phyloP scores from a whole-genome alignment of 2,888 invertebrate genomes.

The Caenorhabditis angaria region DNA sequence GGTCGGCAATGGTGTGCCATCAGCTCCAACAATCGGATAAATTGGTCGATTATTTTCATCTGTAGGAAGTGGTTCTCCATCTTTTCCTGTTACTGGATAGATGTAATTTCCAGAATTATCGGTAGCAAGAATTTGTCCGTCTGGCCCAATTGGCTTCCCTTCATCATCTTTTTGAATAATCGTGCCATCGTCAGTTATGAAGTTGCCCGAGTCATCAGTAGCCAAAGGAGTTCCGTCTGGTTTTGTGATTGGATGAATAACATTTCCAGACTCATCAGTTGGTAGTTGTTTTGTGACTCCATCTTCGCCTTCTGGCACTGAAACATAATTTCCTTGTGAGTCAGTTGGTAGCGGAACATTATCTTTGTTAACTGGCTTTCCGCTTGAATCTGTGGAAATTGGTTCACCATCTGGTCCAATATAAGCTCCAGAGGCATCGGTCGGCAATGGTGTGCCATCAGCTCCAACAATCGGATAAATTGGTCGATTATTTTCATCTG shows the following conservation, averaged over 20 bases:
- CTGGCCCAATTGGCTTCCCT: slow-evolving; percentile 39
- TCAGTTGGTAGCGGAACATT: slow-evolving; percentile 39
- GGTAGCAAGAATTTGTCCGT: slow-evolving; percentile 29
- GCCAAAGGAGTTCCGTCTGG: slow-evolving; percentile 28
- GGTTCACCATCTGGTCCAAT: slow-evolving; percentile 36
- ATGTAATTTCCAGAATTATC: slow-evolving; percentile 47
- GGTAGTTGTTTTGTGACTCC: slow-evolving; percentile 19
- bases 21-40: slow-evolving; percentile 18
- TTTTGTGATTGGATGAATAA: slow-evolving; percentile 24
- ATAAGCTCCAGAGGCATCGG: slow-evolving; percentile 27
- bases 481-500: slow-evolving; percentile 35
- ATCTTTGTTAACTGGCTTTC: slow-evolving; percentile 30
- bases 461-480: slow-evolving; percentile 29
- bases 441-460: slow-evolving; percentile 25
- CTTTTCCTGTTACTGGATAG: slow-evolving; percentile 44
- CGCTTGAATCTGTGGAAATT: slow-evolving; percentile 25
- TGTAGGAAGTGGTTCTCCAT: slow-evolving; percentile 44
- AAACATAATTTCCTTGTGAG: slow-evolving; percentile 20
- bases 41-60: slow-evolving; percentile 34
- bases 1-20: slow-evolving; percentile 36
- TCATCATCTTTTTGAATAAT: slow-evolving; percentile 38
- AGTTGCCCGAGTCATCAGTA: slow-evolving; percentile 26
- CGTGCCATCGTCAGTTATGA: slow-evolving; percentile 24
- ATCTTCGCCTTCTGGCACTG: slow-evolving; percentile 15
- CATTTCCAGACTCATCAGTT: slow-evolving; percentile 25